These are phyloP conservation scores for Diachrysia chrysitis DNA, from an alignment of 2,888 invertebrate species.

Conservation along the genomic window DNA sequence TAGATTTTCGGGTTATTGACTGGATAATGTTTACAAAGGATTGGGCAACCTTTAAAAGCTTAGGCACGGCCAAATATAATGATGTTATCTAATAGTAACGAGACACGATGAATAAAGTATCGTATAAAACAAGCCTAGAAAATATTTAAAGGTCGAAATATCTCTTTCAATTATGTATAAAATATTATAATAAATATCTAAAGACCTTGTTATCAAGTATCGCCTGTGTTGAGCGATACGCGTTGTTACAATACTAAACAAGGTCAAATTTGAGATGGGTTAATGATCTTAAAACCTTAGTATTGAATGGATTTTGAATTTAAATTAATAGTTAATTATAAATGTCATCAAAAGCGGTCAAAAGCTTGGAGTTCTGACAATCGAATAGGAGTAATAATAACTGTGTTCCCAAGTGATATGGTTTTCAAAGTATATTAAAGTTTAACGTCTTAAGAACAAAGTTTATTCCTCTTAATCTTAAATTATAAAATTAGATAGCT, in stretches of 20 bases:
- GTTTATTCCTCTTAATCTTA: neutral
- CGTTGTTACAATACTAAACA: neutral
- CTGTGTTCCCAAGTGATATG: constrained; percentile 4
- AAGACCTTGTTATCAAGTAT: neutral
- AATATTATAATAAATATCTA: no score
- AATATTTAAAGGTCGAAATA: neutral
- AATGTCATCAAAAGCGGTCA: neutral
- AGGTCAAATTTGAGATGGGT: neutral
- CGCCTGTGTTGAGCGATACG: neutral
- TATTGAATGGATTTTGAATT: neutral
- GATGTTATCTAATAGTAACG: constrained; percentile 9
- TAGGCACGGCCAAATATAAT: constrained; percentile 32
- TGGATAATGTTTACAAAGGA: constrained; percentile 44
- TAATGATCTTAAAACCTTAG: neutral
- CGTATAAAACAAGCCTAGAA: neutral
- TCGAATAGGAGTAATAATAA: constrained; percentile 4
- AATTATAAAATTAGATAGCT: constrained; percentile 1
- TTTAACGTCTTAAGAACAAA: neutral
- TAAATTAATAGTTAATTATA: neutral
- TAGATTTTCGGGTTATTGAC: constrained; percentile 29
- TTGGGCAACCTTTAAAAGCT: constrained; percentile 17
- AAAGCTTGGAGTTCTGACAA: neutral
- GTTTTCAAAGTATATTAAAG: neutral
- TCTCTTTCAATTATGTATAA: no score
- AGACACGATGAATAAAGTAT: neutral